Percentiles rank a stretch among this genome's conserved stretches.
Conservation (phyloP, 1,140 invertebrate species). For the Lethrus apterus region DNA sequence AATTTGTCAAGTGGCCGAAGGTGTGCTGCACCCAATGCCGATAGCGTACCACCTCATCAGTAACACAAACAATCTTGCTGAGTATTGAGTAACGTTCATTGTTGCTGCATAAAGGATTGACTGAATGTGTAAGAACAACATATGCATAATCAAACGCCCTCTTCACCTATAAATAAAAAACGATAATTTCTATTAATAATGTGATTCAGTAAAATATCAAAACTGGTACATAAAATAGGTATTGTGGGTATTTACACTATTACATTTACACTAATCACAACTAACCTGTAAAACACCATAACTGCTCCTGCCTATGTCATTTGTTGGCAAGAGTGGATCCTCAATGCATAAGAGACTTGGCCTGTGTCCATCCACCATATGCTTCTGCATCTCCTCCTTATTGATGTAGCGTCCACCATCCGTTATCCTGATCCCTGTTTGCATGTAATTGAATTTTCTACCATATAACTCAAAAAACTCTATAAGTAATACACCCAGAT, state of each 20-base stretch:
- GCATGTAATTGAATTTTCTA: slow-evolving; percentile 92
- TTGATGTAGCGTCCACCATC: slow-evolving; percentile 90
- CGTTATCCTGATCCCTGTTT: slow-evolving; percentile 90
- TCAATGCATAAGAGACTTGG: slow-evolving; percentile 93
- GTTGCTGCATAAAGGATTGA: slow-evolving; percentile 56
- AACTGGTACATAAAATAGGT: too few relatives aligned
- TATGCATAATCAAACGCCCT: slow-evolving; percentile 95
- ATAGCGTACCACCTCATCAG: slow-evolving; percentile 90
- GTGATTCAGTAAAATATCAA: too few relatives aligned
- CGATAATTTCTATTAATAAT: not conserved
- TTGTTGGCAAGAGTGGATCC: slow-evolving; percentile 91
- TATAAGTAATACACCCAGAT: slow-evolving; percentile 90
- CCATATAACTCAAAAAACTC: slow-evolving; percentile 98
- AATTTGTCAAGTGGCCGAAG: slow-evolving; percentile 18
- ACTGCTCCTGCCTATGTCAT: slow-evolving; percentile 95
- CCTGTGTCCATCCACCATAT: slow-evolving; percentile 88
- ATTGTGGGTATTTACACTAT: not conserved
- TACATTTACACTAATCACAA: not conserved
- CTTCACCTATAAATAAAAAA: slow-evolving; percentile 66
- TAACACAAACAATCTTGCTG: slow-evolving; percentile 84
- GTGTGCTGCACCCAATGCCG: slow-evolving; percentile 53
- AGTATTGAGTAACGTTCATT: slow-evolving; percentile 62
- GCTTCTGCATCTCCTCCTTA: slow-evolving; percentile 87
- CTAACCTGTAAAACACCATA: slow-evolving; percentile 64
- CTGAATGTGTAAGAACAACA: slow-evolving; percentile 72